A percentile compares a stretch with the other conserved stretches of the same genome.
These are phyloP conservation scores for Protonemura montana DNA, from an alignment of 2,888 invertebrate species.

Conservation along the genomic window DNA sequence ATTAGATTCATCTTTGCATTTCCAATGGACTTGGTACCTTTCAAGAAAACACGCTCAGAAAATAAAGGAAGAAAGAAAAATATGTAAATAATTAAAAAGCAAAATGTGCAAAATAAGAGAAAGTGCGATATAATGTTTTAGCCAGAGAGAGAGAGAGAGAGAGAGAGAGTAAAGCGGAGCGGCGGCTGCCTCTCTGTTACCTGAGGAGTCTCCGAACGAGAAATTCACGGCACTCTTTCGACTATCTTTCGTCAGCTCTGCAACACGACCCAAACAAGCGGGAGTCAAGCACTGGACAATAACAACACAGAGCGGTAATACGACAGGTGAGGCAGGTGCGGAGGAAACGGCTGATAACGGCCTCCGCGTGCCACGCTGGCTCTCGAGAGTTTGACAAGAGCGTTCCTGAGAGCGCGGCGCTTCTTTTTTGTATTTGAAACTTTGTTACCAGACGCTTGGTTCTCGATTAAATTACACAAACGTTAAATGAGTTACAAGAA, in stretches of 20 bases:
- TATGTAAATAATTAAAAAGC: neutral
- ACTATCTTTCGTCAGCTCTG: slow-evolving; percentile 53
- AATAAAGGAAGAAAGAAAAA: neutral
- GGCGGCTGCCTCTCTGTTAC: slow-evolving; percentile 57
- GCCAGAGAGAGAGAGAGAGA: slow-evolving; percentile 16
- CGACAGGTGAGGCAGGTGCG: too few relatives aligned
- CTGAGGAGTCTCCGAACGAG: slow-evolving; percentile 75
- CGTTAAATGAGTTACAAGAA: too few relatives aligned
- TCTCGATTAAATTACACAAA: too few relatives aligned
- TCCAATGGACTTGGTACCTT: too few relatives aligned
- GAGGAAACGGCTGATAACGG: too few relatives aligned
- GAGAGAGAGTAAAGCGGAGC: slow-evolving; percentile 25
- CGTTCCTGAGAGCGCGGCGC: too few relatives aligned
- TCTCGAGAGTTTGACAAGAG: too few relatives aligned
- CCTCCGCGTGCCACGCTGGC: too few relatives aligned
- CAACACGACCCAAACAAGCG: slow-evolving; percentile 47
- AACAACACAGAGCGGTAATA: neutral
- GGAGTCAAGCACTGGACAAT: slow-evolving; percentile 10
- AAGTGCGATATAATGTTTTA: neutral
- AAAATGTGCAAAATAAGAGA: neutral
- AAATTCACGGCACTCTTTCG: slow-evolving; percentile 66
- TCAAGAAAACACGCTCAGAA: too few relatives aligned
- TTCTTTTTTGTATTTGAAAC: too few relatives aligned
- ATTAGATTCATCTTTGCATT: too few relatives aligned
- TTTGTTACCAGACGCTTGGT: too few relatives aligned